Conservation (phyloP, 2,797 vertebrate species). For the Phrynocephalus vlangalii region DNA sequence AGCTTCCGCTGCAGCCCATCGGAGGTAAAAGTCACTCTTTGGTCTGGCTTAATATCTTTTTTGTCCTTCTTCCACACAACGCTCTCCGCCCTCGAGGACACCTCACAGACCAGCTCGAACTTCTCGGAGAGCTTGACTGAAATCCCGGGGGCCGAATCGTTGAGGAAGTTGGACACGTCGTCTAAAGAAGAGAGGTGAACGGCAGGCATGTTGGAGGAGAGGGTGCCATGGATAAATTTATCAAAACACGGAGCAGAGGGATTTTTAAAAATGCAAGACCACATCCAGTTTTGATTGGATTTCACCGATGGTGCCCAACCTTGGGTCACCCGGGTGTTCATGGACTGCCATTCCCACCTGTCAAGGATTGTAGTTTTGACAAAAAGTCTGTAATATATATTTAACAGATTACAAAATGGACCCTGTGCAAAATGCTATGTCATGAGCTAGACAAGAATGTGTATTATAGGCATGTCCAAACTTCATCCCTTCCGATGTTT, state of each 20-base stretch:
- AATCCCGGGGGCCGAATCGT: constrained; percentile 80
- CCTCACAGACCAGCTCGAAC: constrained; percentile 87
- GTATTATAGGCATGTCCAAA: too few species aligned
- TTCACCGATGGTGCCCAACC: neutral
- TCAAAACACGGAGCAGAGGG: too few species aligned
- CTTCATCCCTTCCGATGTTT: too few species aligned
- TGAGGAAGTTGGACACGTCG: constrained; percentile 85
- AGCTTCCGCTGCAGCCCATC: constrained; percentile 87
- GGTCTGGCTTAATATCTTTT: constrained; percentile 83
- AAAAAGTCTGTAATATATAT: too few species aligned
- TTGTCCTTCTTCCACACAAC: constrained; percentile 88
- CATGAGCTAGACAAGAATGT: too few species aligned
- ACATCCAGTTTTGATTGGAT: neutral
- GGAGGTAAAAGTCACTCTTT: constrained; percentile 79
- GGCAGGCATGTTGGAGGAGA: neutral
- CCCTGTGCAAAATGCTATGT: too few species aligned
- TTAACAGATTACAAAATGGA: too few species aligned
- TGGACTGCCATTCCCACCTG: too few species aligned
- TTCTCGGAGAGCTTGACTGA: constrained; percentile 80
- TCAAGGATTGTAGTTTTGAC: too few species aligned
- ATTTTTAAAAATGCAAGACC: neutral
- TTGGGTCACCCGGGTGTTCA: too few species aligned
- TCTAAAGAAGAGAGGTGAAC: constrained; percentile 70
- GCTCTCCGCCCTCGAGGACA: constrained; percentile 73
- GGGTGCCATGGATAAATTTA: neutral